Conservation (phyloP, 2,113 vertebrate species). For the Nothobranchius furzeri region DNA sequence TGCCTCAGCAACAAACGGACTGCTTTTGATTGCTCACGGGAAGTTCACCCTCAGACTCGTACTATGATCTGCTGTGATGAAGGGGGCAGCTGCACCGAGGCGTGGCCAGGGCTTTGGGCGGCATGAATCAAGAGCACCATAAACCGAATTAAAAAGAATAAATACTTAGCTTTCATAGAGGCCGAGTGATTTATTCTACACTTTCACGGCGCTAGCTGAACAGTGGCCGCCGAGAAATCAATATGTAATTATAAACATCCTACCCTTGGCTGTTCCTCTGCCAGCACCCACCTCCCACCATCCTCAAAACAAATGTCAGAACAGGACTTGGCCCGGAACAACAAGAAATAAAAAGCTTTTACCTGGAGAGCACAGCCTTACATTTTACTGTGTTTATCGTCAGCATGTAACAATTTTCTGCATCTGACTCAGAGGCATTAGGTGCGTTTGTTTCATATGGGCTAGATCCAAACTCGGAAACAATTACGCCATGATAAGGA, state of each 20-base stretch:
- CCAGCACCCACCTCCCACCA: slow-evolving; percentile 56
- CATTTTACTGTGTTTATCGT: slow-evolving; percentile 33
- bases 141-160: slow-evolving; percentile 79
- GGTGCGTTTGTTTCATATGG: neutral
- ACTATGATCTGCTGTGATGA: slow-evolving; percentile 43
- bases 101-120: slow-evolving; percentile 45
- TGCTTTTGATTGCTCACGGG: neutral
- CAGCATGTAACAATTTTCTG: slow-evolving; percentile 7
- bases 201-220: slow-evolving; percentile 67
- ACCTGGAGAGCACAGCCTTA: slow-evolving; percentile 25
- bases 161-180: slow-evolving; percentile 79
- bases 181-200: slow-evolving; percentile 77
- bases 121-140: slow-evolving; percentile 78
- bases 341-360: slow-evolving; percentile 53
- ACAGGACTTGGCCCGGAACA: slow-evolving; percentile 51
- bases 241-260: slow-evolving; percentile 84
- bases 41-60: slow-evolving; percentile 8
- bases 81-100: slow-evolving; percentile 43
- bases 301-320: slow-evolving; percentile 77
- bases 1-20: neutral
- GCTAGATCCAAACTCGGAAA: neutral
- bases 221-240: slow-evolving; percentile 76
- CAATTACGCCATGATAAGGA: neutral
- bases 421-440: neutral
- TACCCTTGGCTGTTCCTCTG: slow-evolving; percentile 71